Evolutionary conservation across 2,888 invertebrate genomes (phyloP).

Genomic region (Ditylenchus weischeri): DNA sequence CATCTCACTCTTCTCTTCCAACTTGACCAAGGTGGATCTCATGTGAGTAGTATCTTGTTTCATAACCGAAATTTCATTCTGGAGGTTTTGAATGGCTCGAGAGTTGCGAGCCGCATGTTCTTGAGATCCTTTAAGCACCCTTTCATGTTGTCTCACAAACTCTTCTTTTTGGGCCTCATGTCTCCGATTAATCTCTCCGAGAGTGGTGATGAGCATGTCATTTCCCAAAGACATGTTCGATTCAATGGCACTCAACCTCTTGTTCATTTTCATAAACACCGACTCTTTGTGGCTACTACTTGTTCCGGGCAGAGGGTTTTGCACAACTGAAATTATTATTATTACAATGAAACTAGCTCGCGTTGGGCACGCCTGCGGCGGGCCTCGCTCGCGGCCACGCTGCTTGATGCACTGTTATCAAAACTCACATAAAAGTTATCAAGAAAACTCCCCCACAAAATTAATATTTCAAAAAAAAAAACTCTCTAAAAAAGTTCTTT

Average conservation of each 20-base stretch:
- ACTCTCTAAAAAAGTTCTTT: no score
- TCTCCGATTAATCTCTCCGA: slow-evolving; percentile 78
- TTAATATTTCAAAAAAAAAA: no score
- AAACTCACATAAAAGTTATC: no score
- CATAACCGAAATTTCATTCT: slow-evolving; percentile 1
- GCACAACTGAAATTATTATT: slow-evolving; percentile 9
- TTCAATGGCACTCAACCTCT: slow-evolving; percentile 81
- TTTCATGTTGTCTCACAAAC: slow-evolving; percentile 25
- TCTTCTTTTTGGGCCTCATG: slow-evolving; percentile 39
- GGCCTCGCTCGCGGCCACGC: no score
- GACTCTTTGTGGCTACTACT: slow-evolving; percentile 67
- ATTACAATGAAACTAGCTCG: no score
- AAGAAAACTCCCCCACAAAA: no score
- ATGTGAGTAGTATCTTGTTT: not conserved
- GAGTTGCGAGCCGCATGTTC: slow-evolving; percentile 4
- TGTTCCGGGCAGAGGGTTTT: slow-evolving; percentile 34
- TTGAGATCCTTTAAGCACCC: slow-evolving; percentile 19
- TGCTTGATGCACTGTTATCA: no score
- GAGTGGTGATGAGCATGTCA: slow-evolving; percentile 71
- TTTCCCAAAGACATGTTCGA: slow-evolving; percentile 93
- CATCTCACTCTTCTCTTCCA: not conserved
- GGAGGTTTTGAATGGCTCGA: not conserved
- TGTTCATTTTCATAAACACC: slow-evolving; percentile 89
- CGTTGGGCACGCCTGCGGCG: no score
- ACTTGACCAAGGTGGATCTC: not conserved